A percentile compares a stretch with the other conserved stretches of the same genome.
Evolutionary conservation across 2,888 invertebrate genomes (phyloP).

Genomic region (Acronicta alni): DNA sequence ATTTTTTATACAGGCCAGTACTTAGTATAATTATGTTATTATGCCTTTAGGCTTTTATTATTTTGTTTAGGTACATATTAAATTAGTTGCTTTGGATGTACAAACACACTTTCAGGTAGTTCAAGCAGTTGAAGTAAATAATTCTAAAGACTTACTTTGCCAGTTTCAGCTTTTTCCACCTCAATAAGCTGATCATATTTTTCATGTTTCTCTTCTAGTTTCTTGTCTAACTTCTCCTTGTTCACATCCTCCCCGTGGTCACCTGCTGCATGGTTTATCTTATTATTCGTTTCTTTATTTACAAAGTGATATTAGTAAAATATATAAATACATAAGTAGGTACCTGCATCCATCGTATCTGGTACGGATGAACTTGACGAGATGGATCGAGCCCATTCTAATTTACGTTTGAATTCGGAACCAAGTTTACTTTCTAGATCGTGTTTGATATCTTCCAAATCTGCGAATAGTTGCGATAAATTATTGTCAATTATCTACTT

Average conservation of each 20-base stretch:
- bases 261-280: conserved; percentile 58
- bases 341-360: conserved; percentile 74
- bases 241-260: conserved; percentile 77
- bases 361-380: conserved; percentile 93
- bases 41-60: too few species aligned
- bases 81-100: too few species aligned
- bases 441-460: conserved; percentile 91
- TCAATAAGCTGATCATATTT: conserved; percentile 93
- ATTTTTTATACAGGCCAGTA: too few species aligned
- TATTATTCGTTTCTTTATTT: neutral
- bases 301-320: neutral
- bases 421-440: conserved; percentile 92
- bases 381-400: conserved; percentile 92
- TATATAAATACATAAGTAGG: neutral
- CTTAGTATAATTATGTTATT: too few species aligned
- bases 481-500: conserved; percentile 23
- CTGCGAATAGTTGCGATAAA: conserved; percentile 62
- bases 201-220: conserved; percentile 55
- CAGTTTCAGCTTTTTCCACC: conserved; percentile 96
- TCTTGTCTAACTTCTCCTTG: conserved; percentile 25
- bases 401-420: conserved; percentile 91
- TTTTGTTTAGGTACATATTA: too few species aligned
- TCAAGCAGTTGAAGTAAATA: neutral
- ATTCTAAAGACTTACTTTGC: conserved; percentile 90
- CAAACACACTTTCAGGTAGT: too few species aligned